Conservation (phyloP, 2,888 invertebrate species). For the Lycaena phlaeas region DNA sequence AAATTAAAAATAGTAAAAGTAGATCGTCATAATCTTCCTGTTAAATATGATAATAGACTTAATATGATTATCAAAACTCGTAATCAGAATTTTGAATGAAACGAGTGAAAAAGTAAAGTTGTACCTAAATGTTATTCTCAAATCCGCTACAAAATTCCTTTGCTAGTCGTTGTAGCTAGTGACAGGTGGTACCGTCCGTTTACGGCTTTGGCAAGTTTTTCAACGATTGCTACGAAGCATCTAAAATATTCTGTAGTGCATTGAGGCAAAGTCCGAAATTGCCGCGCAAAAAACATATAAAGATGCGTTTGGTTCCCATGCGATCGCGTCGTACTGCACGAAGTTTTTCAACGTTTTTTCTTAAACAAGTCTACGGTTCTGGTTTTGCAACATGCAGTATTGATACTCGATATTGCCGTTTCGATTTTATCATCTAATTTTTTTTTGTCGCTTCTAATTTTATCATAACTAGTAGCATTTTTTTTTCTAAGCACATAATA, state of each 20-base stretch:
- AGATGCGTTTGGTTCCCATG: slow-evolving; percentile 60
- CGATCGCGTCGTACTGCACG: slow-evolving; percentile 50
- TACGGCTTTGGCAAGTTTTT: slow-evolving; percentile 48
- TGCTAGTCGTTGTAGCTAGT: slow-evolving; percentile 34
- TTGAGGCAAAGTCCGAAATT: slow-evolving; percentile 34
- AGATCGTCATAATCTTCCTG: background rate
- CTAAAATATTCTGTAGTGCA: slow-evolving; percentile 35
- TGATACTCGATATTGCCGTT: slow-evolving; percentile 49
- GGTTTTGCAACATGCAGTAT: slow-evolving; percentile 63
- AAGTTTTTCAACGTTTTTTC: slow-evolving; percentile 43
- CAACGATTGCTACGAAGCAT: slow-evolving; percentile 19
- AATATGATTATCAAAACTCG: no score
- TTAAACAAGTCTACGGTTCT: slow-evolving; percentile 69
- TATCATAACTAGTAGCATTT: slow-evolving; percentile 11
- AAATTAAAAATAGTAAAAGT: no score
- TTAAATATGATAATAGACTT: background rate
- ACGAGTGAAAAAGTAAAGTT: no score
- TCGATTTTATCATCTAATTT: slow-evolving; percentile 36
- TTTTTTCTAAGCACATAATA: background rate
- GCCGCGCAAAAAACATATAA: slow-evolving; percentile 31
- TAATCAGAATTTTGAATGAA: no score
- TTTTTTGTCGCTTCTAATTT: slow-evolving; percentile 20
- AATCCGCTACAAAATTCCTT: slow-evolving; percentile 17
- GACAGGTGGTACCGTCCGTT: slow-evolving; percentile 57
- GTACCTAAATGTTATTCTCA: slow-evolving; percentile 3